These are phyloP conservation scores for Channa argus DNA, from an alignment of 2,113 vertebrate species.

Conservation along the genomic window DNA sequence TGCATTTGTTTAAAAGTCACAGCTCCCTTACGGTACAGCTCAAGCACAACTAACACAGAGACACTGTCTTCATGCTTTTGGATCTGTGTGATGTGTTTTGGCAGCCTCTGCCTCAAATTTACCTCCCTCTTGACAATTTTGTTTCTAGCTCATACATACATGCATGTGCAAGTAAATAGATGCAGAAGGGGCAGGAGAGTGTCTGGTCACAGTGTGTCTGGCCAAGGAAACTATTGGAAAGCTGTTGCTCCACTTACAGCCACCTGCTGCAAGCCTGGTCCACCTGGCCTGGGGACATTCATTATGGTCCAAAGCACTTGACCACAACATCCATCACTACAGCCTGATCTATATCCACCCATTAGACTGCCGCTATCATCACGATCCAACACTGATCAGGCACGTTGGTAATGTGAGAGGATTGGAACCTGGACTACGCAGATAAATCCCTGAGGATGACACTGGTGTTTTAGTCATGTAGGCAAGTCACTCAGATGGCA, in stretches of 20 bases:
- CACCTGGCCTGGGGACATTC: conserved; percentile 66
- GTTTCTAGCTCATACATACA: conserved; percentile 16
- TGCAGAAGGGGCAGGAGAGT: conserved; percentile 23
- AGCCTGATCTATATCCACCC: conserved; percentile 64
- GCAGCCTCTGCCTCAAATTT: not conserved
- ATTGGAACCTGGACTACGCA: conserved; percentile 38
- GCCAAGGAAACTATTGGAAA: conserved; percentile 43
- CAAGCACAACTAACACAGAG: conserved; percentile 20
- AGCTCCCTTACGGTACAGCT: conserved; percentile 33
- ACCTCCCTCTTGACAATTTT: conserved; percentile 12
- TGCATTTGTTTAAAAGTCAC: conserved; percentile 54
- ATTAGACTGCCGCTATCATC: conserved; percentile 67
- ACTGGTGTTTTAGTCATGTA: conserved; percentile 37
- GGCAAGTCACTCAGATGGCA: conserved; percentile 45
- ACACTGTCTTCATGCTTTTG: conserved; percentile 11
- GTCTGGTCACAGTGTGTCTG: not conserved
- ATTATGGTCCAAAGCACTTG: conserved; percentile 64
- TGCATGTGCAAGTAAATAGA: conserved; percentile 1
- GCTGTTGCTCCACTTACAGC: conserved; percentile 56
- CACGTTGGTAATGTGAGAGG: conserved; percentile 45
- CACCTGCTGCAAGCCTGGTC: conserved; percentile 62
- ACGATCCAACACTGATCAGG: conserved; percentile 62
- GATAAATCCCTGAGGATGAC: conserved; percentile 43
- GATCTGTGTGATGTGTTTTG: conserved; percentile 2
- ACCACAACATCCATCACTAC: conserved; percentile 70